Base-by-base conservation (phyloP, 2,797 vertebrate species). In the Scolopax bukidnonensis region DNA sequence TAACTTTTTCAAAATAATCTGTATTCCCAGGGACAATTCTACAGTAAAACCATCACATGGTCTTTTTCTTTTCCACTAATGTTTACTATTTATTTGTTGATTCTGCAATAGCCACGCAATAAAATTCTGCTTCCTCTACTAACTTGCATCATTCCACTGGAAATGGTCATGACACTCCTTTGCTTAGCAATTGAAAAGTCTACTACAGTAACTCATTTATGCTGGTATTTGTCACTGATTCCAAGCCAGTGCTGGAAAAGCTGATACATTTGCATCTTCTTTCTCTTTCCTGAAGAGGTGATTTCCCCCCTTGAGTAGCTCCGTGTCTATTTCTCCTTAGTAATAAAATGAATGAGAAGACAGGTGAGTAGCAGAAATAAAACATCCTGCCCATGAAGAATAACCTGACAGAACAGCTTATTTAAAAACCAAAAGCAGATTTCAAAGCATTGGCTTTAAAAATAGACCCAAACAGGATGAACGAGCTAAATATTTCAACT, bases 401-500 rank as follows among this genome's bases (percentile, higher is more conserved):
- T 23, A 87, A 24, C 10, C 33, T 75, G n/a, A 73, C 3, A 54
- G 70, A 85, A 84, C 4, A 48, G 33, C 61, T 79, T 50, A 33
- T 86, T 93, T 80, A 57, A 82, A 90, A 91, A 40, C 10, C 47
- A 77, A 80, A 65, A 56, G 36, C 11, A 75, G 47, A 92, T 89
- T 80, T 87, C 65, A 81, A 81, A 83, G 33, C 14, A 73, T 2
- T 57, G 16, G 18, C 33, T 89, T 88, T 82, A 59, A 90, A 94
- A 95, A 73, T 41, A 90, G 73, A 82, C 45, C n/a, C 41, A 68
- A 67, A n/a, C 10, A 60, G 16, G n/a, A 92, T 40, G 56, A 90
- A 95, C 54, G 53, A 88, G 45, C n/a, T 85, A 90, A 90, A 87
- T 94, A 90, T 76, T 94, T 96, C 38, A 87, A 36, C 28, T 70